These are phyloP conservation scores for Astropecten irregularis DNA, from an alignment of 53 echinoderm and acorn worm genomes.

Conservation along the genomic window DNA sequence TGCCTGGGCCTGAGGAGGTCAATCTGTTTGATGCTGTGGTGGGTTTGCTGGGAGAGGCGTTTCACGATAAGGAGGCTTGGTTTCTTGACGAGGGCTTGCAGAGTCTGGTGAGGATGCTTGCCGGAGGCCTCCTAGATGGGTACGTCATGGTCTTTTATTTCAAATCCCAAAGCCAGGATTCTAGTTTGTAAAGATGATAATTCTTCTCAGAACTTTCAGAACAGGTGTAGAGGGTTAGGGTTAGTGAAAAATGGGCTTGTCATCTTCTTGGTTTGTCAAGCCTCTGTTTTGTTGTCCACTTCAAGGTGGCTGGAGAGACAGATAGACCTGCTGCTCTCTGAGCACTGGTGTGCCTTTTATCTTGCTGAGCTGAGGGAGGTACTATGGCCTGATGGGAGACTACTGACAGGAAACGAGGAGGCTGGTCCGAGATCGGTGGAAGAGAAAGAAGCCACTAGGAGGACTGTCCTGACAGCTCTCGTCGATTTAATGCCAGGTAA, in stretches of 20 bases:
- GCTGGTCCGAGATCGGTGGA: constrained; percentile 21
- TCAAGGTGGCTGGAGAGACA: constrained; percentile 62
- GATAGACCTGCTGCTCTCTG: constrained; percentile 58
- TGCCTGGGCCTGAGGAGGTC: constrained; percentile 23
- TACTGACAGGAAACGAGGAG: constrained; percentile 31
- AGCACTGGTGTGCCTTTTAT: constrained; percentile 85
- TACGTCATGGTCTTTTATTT: background rate
- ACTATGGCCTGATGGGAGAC: constrained; percentile 82
- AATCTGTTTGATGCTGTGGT: constrained; percentile 46
- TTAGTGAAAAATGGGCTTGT: no score
- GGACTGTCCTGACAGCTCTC: constrained; percentile 26
- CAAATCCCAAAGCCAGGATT: no score
- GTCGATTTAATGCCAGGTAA: constrained; percentile 56
- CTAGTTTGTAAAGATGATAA: no score
- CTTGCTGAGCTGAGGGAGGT: constrained; percentile 73
- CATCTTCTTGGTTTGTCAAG: no score
- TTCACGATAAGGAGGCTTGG: constrained; percentile 57
- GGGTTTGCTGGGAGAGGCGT: constrained; percentile 44
- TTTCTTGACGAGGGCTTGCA: constrained; percentile 57
- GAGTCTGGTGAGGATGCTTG: constrained; percentile 11
- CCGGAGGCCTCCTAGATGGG: constrained; percentile 60
- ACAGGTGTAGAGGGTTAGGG: no score
- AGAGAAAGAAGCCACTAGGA: constrained; percentile 42
- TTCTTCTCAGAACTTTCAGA: no score
- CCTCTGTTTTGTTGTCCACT: no score